Conservation (phyloP, 2,888 invertebrate genomes). For the Drosophila robusta region DNA sequence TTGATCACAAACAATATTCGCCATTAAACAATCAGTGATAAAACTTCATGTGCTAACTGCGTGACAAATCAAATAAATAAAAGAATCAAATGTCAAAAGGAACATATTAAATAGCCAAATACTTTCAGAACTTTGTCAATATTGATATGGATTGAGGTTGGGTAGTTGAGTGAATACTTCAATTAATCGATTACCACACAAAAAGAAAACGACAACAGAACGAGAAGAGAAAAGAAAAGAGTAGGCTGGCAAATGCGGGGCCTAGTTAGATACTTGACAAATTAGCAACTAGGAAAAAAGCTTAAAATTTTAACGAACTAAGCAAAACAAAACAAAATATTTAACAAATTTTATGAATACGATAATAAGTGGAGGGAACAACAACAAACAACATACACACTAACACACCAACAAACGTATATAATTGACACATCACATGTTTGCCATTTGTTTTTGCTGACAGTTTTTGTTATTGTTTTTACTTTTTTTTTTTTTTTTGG, state of each 20-base stretch:
- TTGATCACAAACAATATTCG: not conserved
- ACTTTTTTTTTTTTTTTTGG: constrained; percentile 12
- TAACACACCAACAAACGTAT: constrained; percentile 15
- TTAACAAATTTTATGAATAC: constrained; percentile 58
- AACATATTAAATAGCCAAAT: constrained; percentile 2
- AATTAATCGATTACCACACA: constrained; percentile 2
- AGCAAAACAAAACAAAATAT: constrained; percentile 37
- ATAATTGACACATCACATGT: constrained; percentile 60
- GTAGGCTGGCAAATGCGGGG: constrained; percentile 6
- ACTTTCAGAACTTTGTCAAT: not conserved
- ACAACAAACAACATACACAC: constrained; percentile 21
- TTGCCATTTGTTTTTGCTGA: constrained; percentile 63
- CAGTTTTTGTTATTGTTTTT: constrained; percentile 35
- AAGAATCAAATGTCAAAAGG: not conserved
- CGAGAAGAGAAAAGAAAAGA: not conserved
- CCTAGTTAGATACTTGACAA: constrained; percentile 58
- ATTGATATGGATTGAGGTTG: constrained; percentile 23
- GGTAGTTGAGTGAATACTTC: not conserved
- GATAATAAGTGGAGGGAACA: constrained; percentile 51
- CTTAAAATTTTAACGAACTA: constrained; percentile 45
- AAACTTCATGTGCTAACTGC: not conserved
- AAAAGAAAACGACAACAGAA: not conserved
- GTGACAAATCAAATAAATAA: not conserved
- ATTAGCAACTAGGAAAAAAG: constrained; percentile 63
- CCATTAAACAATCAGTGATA: not conserved